phyloP scores from a whole-genome alignment of 2,888 invertebrate genomes.

The Xiphydria camelus region DNA sequence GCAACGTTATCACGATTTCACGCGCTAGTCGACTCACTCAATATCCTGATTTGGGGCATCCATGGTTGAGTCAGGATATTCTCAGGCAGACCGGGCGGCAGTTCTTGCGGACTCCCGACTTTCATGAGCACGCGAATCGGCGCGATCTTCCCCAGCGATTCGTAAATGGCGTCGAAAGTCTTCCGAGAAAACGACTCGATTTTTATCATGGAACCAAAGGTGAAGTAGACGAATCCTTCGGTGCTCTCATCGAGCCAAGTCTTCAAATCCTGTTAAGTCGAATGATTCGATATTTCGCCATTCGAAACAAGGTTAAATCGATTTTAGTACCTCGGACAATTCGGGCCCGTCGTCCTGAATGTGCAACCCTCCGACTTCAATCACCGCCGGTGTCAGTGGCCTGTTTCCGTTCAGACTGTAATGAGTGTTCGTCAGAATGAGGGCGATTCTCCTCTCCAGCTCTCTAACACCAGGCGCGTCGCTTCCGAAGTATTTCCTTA shows the following conservation, averaged over 20 bases:
- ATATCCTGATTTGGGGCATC: conserved; percentile 43
- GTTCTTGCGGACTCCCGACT: conserved; percentile 30
- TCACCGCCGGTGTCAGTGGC: conserved; percentile 57
- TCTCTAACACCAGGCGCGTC: conserved; percentile 52
- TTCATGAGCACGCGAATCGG: conserved; percentile 45
- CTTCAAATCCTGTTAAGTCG: conserved; percentile 37
- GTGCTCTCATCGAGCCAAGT: conserved; percentile 48
- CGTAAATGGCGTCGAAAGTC: conserved; percentile 35
- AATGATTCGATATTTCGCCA: no score
- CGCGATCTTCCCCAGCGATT: no score
- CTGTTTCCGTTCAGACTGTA: conserved; percentile 60
- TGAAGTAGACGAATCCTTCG: conserved; percentile 48
- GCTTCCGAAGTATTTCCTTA: conserved; percentile 32
- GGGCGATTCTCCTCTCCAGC: conserved; percentile 58
- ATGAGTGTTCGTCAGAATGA: conserved; percentile 62
- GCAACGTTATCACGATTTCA: neutral
- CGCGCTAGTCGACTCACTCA: conserved; percentile 33
- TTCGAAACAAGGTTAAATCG: no score
- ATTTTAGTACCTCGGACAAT: no score
- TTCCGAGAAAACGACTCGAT: conserved; percentile 44
- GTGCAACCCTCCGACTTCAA: conserved; percentile 64
- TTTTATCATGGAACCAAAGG: conserved; percentile 48
- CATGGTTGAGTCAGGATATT: no score
- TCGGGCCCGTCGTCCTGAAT: no score
- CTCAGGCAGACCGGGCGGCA: conserved; percentile 39